Percentiles rank a stretch among this genome's conserved stretches.
These are phyloP conservation scores for Amazona vittata DNA, from an alignment of 2,113 vertebrate species.

Conservation along the genomic window DNA sequence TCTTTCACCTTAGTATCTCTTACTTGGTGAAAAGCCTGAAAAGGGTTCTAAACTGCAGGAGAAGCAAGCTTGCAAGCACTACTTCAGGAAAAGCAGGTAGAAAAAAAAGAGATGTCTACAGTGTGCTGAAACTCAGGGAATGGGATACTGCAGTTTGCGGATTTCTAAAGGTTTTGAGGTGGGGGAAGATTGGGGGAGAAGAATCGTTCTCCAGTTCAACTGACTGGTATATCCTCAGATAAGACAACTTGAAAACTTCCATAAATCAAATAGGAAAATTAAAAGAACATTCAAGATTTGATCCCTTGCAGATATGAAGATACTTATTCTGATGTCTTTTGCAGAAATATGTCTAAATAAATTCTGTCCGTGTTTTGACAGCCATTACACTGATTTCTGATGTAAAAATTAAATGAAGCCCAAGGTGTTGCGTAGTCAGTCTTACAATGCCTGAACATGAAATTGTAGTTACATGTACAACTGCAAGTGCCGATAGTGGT, in stretches of 20 bases:
- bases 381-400: neutral
- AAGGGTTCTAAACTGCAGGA: neutral
- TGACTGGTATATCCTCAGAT: neutral
- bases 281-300: neutral
- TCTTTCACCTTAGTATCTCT: neutral
- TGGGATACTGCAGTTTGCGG: neutral
- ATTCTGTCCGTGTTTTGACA: neutral
- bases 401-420: neutral
- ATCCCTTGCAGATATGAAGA: neutral
- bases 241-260: neutral
- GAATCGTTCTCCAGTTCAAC: neutral
- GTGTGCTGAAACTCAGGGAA: neutral
- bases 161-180: neutral
- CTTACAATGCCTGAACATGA: neutral
- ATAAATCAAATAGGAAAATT: neutral
- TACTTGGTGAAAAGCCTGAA: neutral
- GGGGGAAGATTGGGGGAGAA: neutral
- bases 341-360: neutral
- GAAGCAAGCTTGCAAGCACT: neutral
- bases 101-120: neutral
- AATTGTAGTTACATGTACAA: neutral
- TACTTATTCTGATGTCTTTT: neutral
- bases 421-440: neutral
- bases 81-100: neutral
- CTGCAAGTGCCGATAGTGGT: accelerated